Base-by-base conservation (phyloP, 1,140 invertebrate genomes). In the Papilio machaon region DNA sequence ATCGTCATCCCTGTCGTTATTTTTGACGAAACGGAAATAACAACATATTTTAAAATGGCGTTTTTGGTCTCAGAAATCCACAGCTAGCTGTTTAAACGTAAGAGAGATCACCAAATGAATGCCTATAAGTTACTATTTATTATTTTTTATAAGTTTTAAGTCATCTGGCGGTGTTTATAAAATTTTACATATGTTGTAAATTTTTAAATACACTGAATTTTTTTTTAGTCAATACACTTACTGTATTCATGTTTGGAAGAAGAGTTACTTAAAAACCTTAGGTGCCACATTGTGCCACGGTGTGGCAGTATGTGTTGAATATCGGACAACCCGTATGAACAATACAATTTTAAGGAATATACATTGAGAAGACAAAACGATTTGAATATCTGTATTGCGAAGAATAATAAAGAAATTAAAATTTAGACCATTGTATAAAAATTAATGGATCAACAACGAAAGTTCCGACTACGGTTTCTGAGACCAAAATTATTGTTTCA, bases 321-420 rank as follows among this genome's bases (percentile, higher is more conserved):
- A 30, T 88, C 88, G 83, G 81, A 83, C 83, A 83, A 91, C 88
- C 87, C 91, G 89, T 90, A 89, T 87, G 82, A 80, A 87, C 81
- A 86, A 85, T 86, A 86, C 74, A 83, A 84, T 84, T 85, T 86
- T 84, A 84, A 85, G 76, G 73, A 85, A 86, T 88, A 85, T 87
- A 87, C 84, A 87, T 81, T 86, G 80, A 84, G 86, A 91, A 89
- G 88, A 89, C 86, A 70, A 84, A 82, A 82, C 82, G 43, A 60
- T 80, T 43, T 74, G 79, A 30, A 43, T 17, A 38, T 30, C 11
- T 49, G 81, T 79, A 80, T 82, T 79, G 80, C 80, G 82, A 85
- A 84, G 82, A 86, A 84, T 82, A 85, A 58, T 60, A 60, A 19
- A 19, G 2, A 60, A 60, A 60, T 58, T n/a, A n/a, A 58, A 6